Evolutionary conservation across 37 sponge, comb jelly and placozoan species (phyloP).

Genomic region (Theonella swinhoei): DNA sequence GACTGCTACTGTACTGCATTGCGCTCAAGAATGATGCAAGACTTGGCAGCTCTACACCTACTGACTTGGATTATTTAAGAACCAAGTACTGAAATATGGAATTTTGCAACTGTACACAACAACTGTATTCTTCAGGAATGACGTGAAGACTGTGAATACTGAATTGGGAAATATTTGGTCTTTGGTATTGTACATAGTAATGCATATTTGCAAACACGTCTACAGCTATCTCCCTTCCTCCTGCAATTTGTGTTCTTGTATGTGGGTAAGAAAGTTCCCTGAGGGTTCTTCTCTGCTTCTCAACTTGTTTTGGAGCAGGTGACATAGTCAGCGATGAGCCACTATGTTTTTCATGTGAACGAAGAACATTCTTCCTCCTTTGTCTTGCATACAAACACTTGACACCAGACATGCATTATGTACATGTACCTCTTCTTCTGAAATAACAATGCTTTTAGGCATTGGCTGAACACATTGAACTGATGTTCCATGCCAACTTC

Average conservation of each 20-base stretch:
- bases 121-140: no score
- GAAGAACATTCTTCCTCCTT: not conserved
- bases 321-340: not conserved
- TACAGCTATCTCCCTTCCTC: no score
- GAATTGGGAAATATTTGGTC: not conserved
- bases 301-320: not conserved
- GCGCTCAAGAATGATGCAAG: not conserved
- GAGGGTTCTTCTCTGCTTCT: not conserved
- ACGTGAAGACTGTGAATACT: not conserved
- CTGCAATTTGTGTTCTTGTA: not conserved
- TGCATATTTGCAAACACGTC: no score
- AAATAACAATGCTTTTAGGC: not conserved
- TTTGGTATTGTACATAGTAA: not conserved
- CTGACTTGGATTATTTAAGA: not conserved
- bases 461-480: constrained; percentile 1
- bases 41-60: not conserved
- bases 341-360: not conserved
- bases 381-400: not conserved
- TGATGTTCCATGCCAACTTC: constrained; percentile 22
- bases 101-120: not conserved
- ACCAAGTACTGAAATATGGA: not conserved
- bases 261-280: not conserved
- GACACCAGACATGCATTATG: not conserved
- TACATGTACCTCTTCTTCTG: not conserved
- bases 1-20: not conserved